phyloP scores from a whole-genome alignment of 37 sponge, comb jelly and placozoan species.

The Hexactinellida sp. region DNA sequence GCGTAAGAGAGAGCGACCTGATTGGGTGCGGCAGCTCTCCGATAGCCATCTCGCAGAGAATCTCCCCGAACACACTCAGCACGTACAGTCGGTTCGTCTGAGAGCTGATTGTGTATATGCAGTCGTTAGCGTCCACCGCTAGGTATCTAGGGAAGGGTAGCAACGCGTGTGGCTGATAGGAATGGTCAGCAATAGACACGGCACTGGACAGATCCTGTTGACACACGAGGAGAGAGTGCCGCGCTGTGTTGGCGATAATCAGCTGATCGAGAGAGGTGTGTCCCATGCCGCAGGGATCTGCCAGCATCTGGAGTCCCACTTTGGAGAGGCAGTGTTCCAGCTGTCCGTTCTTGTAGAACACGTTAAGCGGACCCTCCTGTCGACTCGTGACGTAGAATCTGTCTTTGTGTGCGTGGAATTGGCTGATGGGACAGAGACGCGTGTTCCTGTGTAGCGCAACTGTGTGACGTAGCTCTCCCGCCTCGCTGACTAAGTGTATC shows the following conservation, averaged over 20 bases:
- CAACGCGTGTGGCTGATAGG: slow-evolving; percentile 13
- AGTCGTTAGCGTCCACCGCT: background rate
- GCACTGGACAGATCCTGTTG: background rate
- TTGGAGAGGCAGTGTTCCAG: background rate
- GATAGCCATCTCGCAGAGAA: background rate
- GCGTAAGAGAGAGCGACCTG: background rate
- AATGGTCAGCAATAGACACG: background rate
- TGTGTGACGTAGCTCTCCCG: background rate
- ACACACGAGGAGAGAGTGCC: background rate
- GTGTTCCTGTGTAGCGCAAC: background rate
- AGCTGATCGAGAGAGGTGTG: background rate
- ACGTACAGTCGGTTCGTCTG: background rate
- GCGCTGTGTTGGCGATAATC: background rate
- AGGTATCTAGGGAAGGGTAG: slow-evolving; percentile 3
- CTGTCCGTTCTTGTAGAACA: background rate
- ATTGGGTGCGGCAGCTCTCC: background rate
- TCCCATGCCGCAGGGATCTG: background rate
- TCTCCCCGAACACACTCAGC: background rate
- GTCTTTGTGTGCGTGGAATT: background rate
- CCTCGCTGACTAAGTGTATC: background rate
- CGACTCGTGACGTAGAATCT: background rate
- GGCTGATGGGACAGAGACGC: background rate
- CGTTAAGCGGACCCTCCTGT: background rate
- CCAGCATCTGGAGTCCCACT: background rate
- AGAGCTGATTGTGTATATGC: background rate